Evolutionary conservation across 2,113 vertebrate genomes (phyloP).

Genomic region (Notothenia rossii): DNA sequence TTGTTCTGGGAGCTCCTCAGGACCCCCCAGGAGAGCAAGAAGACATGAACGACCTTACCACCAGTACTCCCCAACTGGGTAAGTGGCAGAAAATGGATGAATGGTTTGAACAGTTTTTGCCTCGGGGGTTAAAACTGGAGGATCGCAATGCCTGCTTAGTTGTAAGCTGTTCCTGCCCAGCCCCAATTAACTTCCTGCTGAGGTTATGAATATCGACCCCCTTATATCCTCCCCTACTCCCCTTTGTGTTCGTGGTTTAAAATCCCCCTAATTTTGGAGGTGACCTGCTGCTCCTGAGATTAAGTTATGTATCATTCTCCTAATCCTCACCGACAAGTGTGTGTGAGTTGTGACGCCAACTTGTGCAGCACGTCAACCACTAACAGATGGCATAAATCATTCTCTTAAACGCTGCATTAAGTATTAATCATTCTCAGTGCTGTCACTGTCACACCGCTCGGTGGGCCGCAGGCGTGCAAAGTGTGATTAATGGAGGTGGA

Average conservation of each 20-base stretch:
- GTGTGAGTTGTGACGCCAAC: conserved; percentile 76
- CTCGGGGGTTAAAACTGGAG: neutral
- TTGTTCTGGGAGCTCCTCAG: neutral
- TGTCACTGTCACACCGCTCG: conserved; percentile 80
- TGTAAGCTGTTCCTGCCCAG: conserved; percentile 19
- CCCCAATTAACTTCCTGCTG: conserved; percentile 59
- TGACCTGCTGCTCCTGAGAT: conserved; percentile 81
- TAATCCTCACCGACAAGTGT: conserved; percentile 84
- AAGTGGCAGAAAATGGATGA: conserved; percentile 44
- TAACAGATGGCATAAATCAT: conserved; percentile 89
- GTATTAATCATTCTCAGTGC: conserved; percentile 87
- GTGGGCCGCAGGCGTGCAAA: conserved; percentile 76
- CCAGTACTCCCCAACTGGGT: neutral
- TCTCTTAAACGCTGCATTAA: conserved; percentile 87
- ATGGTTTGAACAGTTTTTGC: neutral
- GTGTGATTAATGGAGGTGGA: conserved; percentile 86
- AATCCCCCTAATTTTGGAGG: conserved; percentile 82
- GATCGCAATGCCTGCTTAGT: neutral
- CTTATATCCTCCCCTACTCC: conserved; percentile 44
- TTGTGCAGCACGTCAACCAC: conserved; percentile 77
- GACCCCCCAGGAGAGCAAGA: neutral
- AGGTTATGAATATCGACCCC: conserved; percentile 64
- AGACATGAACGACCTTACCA: neutral
- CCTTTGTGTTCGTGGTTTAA: conserved; percentile 68
- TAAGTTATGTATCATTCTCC: conserved; percentile 83